Evolutionary conservation across 2,113 vertebrate species (phyloP).

Genomic region (Mungos mungo): DNA sequence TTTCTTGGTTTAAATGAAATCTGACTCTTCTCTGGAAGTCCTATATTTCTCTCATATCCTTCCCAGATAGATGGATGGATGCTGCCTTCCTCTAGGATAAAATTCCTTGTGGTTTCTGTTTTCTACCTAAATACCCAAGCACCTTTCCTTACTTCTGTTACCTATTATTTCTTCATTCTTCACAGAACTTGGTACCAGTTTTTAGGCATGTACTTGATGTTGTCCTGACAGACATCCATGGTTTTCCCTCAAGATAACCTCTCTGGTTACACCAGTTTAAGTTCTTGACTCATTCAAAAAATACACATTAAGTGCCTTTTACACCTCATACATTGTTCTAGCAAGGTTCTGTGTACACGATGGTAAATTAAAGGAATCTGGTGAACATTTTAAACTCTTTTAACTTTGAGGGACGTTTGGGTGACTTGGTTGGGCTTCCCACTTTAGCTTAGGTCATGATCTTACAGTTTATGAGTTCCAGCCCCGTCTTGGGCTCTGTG

Average conservation of each 20-base stretch:
- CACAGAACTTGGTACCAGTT: background rate
- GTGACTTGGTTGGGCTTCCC: too few relatives aligned
- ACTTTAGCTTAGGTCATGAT: too few relatives aligned
- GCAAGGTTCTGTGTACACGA: background rate
- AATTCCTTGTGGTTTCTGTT: background rate
- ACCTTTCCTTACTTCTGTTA: background rate
- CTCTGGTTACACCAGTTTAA: background rate
- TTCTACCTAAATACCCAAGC: background rate
- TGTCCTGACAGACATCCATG: background rate
- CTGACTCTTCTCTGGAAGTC: background rate
- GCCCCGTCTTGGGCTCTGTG: too few relatives aligned
- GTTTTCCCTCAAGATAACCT: background rate
- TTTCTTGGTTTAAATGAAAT: background rate
- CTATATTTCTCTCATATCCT: background rate
- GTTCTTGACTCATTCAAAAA: background rate
- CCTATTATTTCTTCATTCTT: background rate
- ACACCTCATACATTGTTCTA: background rate
- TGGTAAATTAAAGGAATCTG: background rate
- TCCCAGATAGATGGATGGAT: background rate
- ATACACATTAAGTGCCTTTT: background rate
- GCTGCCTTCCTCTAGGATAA: background rate
- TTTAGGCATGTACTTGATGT: background rate
- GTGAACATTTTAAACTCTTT: background rate
- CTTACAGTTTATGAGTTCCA: too few relatives aligned
- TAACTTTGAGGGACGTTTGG: background rate